Conservation (phyloP, 1,140 invertebrate genomes). For the Drosophila eugracilis region DNA sequence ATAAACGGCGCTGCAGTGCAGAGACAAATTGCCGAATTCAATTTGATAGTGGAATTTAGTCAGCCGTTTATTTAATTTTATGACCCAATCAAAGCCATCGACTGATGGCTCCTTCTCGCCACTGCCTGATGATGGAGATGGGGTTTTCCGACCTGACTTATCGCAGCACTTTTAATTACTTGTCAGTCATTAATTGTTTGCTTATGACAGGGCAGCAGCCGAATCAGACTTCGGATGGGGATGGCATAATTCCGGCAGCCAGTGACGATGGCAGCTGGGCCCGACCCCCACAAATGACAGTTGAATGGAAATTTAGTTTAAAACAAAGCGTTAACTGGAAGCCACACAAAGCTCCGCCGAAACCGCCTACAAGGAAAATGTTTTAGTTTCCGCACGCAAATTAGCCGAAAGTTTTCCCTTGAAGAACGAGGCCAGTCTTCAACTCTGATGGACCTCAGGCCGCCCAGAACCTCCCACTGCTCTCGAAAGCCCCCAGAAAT, state of each 20-base stretch:
- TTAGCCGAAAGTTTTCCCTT: conserved; percentile 70
- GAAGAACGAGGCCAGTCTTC: conserved; percentile 20
- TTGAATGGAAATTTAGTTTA: conserved; percentile 72
- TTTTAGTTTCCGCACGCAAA: conserved; percentile 75
- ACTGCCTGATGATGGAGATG: not conserved
- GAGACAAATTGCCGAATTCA: conserved; percentile 80
- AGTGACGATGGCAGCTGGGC: not conserved
- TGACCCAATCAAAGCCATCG: conserved; percentile 58
- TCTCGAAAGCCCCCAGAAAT: conserved; percentile 45
- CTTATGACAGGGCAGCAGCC: conserved; percentile 58
- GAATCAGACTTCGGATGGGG: conserved; percentile 54
- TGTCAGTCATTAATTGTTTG: conserved; percentile 61
- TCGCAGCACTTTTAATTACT: conserved; percentile 61
- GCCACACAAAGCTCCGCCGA: conserved; percentile 21
- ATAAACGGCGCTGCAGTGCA: conserved; percentile 55
- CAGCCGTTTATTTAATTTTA: conserved; percentile 79
- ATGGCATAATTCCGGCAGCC: conserved; percentile 30
- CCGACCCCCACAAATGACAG: conserved; percentile 64
- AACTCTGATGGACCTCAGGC: conserved; percentile 36
- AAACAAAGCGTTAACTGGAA: conserved; percentile 48
- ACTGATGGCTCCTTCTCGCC: conserved; percentile 7
- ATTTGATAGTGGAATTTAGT: conserved; percentile 78
- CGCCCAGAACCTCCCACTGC: conserved; percentile 1
- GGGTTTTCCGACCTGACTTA: conserved; percentile 11
- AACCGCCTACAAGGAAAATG: conserved; percentile 62